Conservation (phyloP, 2,888 invertebrate genomes). For the Eristalis tenax region DNA sequence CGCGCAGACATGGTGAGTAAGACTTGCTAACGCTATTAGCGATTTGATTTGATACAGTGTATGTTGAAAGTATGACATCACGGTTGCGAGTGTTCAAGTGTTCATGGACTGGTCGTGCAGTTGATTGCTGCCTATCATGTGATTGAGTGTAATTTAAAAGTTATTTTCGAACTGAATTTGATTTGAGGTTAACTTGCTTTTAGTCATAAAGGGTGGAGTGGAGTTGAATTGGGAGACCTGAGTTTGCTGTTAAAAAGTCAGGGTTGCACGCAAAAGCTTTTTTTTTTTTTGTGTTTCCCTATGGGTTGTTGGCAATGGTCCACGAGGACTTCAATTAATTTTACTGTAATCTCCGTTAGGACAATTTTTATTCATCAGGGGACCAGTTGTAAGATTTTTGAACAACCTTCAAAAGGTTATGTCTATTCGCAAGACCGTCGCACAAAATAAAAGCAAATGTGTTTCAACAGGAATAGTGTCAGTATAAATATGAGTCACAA, state of each 20-base stretch:
- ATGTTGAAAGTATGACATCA: not conserved
- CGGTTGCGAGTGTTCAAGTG: not conserved
- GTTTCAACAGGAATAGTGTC: no score
- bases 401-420: not conserved
- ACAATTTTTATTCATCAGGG: not conserved
- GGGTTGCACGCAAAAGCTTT: not conserved
- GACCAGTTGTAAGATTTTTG: not conserved
- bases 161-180: not conserved
- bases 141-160: not conserved
- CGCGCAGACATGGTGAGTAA: conserved; percentile 31
- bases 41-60: conserved; percentile 2
- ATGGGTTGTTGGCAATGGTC: not conserved
- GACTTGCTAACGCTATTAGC: not conserved
- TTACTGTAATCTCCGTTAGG: not conserved
- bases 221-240: not conserved
- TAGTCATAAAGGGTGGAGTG: not conserved
- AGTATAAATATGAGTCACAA: no score
- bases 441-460: no score
- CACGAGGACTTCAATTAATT: not conserved
- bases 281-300: not conserved
- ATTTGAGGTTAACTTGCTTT: not conserved
- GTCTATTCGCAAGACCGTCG: not conserved
- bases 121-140: not conserved
- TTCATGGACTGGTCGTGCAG: not conserved
- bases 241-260: not conserved